Evolutionary conservation across 2,888 invertebrate species (phyloP).

Genomic region (Liposcelis brunnea): DNA sequence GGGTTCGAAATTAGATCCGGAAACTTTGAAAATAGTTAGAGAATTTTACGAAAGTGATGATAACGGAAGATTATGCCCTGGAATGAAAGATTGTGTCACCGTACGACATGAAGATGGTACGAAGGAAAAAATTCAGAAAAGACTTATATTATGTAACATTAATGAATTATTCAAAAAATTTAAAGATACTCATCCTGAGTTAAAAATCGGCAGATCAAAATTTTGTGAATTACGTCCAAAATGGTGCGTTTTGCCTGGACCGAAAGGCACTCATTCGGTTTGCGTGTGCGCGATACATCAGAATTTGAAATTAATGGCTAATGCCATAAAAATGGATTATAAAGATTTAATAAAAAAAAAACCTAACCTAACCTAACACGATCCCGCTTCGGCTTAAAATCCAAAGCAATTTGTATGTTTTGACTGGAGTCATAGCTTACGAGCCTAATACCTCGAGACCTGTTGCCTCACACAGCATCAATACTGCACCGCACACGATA

Average conservation of each 20-base stretch:
- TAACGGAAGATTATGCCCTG: not conserved
- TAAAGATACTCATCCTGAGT: constrained; percentile 8
- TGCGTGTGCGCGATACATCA: constrained; percentile 10
- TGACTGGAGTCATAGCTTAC: too few relatives aligned
- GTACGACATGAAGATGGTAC: not conserved
- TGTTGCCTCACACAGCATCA: too few relatives aligned
- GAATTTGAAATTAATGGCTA: constrained; percentile 11
- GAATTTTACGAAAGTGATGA: constrained; percentile 8
- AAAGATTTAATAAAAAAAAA: too few relatives aligned
- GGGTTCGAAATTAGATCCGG: too few relatives aligned
- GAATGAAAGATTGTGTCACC: constrained; percentile 8
- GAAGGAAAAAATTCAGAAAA: constrained; percentile 7
- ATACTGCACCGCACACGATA: too few relatives aligned
- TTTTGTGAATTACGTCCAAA: constrained; percentile 10
- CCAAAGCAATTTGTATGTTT: too few relatives aligned
- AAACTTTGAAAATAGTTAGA: not conserved
- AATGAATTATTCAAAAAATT: constrained; percentile 9
- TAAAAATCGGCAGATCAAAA: constrained; percentile 9
- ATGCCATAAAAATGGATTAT: constrained; percentile 6
- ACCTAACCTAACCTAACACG: too few relatives aligned
- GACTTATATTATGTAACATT: constrained; percentile 7
- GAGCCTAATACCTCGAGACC: too few relatives aligned
- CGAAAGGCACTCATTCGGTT: constrained; percentile 11
- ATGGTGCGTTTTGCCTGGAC: constrained; percentile 7
- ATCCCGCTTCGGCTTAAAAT: too few relatives aligned